Evolutionary conservation across 2,113 vertebrate genomes (phyloP), one percentile per base, ranked within the genome.

Genomic region (Paedocypris sp.): DNA sequence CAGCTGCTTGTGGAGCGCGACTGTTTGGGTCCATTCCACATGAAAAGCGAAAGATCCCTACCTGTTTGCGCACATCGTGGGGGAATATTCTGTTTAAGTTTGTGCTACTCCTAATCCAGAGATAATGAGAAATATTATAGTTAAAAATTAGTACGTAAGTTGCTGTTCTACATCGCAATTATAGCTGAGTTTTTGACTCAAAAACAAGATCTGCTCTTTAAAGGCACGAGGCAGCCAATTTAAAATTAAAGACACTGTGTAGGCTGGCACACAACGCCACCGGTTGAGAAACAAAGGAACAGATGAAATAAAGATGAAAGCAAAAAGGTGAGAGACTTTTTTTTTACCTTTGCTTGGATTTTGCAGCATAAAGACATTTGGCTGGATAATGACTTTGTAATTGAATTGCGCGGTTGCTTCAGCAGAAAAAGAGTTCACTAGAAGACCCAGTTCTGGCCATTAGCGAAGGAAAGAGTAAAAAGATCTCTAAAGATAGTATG

Each of bases 241-340:
- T 45, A 68, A 52, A 51, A 64, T 67, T 33, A 59, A 47, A 67
- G 59, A 42, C 39, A 35, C 25, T 49, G 69, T 46, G 65, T 67
- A 36, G 54, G 60, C 29, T 71, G 60, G 4, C 15, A 61, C 15
- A 8, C 32, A 32, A 54, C 11, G 23, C 45, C 42, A 31, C 12
- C 12, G 23, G 12, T 47, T 15, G 25, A 23, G 16, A 49, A 69
- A 45, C 13, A 49, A 57, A 26, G 10, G 10, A 20, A 12, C 1
- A 18, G 11, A 29, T 6, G 33, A 4, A 38, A 10, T 20, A n/a
- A 18, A 18, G 18, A 18, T 5, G 3, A 12, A 4, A 25, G 7
- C 16, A 41, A 25, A 60, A 56, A 25, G 16, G 29, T 49, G 28
- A 31, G 22, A 50, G 45, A 28, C 4, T 18, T 20, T 20, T n/a